Evolutionary conservation across 2,113 vertebrate species (phyloP), one percentile per base, ranked within the genome.

Genomic region (Entelurus aequoreus): DNA sequence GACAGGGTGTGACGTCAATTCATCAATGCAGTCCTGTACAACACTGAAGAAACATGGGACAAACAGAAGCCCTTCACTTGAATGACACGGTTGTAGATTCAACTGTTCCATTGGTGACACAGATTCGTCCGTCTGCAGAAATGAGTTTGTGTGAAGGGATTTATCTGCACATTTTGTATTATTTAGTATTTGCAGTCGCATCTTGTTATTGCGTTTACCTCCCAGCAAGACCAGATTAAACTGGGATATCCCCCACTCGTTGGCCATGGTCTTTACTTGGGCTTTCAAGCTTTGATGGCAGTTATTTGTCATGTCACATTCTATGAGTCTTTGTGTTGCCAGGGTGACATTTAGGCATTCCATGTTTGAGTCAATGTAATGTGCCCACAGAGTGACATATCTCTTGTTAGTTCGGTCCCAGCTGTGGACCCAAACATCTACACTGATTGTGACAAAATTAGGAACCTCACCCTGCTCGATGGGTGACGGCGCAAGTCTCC

Each of bases 341-440:
- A 91, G 76, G n/a, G 86, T 85, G n/a, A 82, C 15, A 10, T 88
- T 88, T 38, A 75, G 84, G 65, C 71, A 75, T 15, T 47, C 68
- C 50, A 90, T 91, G 46, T 66, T 15, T 3, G 69, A 52, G 15
- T 90, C 87, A 5, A 90, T 71, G 51, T 81, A 90, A 60, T 91
- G 90, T 3, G 83, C 87, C 56, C 84, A 87, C 5, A 92, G 75
- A 0, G 88, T 90, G 72, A 89, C 74, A 74, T 90, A 89, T 19
- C 28, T 16, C 44, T 77, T 73, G 0, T 53, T 21, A 72, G 72
- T 77, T 5, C 86, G 70, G n/a, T 76, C 76, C 75, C 80, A 86
- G 37, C 63, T 80, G 54, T 91, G 89, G 28, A 71, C 67, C 90
- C 90, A 92, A 5, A 90, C 61, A 14, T 90, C 90, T 1, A 72